Evolutionary conservation across 2,888 invertebrate genomes (phyloP).

Genomic region (Ferrisia virgata): DNA sequence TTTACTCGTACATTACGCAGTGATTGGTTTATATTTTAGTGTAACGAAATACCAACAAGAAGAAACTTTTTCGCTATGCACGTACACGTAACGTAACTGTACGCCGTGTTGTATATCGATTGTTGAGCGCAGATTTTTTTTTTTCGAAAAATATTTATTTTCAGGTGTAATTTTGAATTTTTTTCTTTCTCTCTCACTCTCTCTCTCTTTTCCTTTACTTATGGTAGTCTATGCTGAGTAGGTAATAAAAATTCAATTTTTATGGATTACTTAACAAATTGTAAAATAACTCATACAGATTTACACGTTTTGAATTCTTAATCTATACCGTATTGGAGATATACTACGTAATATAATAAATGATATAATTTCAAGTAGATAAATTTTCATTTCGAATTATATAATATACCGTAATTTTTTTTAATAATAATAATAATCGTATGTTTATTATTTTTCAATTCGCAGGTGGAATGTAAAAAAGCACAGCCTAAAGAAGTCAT

Average conservation of each 20-base stretch:
- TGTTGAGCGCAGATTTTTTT: background rate
- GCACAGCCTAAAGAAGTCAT: conserved; percentile 99
- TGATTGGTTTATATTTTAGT: background rate
- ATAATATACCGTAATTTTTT: background rate
- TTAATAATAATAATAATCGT: background rate
- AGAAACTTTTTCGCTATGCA: background rate
- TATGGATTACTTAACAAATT: background rate
- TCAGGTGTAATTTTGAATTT: background rate
- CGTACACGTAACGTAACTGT: too few relatives aligned
- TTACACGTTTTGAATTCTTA: background rate
- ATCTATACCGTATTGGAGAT: background rate
- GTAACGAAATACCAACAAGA: background rate
- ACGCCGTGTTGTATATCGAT: too few relatives aligned
- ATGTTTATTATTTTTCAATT: conserved; percentile 50
- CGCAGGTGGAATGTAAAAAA: conserved; percentile 99
- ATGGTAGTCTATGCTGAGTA: background rate
- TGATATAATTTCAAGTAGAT: too few relatives aligned
- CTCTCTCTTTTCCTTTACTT: too few relatives aligned
- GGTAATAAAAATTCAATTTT: background rate
- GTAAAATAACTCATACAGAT: background rate
- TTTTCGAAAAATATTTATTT: background rate
- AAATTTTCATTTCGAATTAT: too few relatives aligned
- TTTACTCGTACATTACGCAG: background rate
- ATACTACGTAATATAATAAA: too few relatives aligned
- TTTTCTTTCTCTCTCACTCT: too few relatives aligned